Conservation (phyloP, 2,797 vertebrate species). For the Pagetopsis macropterus region DNA sequence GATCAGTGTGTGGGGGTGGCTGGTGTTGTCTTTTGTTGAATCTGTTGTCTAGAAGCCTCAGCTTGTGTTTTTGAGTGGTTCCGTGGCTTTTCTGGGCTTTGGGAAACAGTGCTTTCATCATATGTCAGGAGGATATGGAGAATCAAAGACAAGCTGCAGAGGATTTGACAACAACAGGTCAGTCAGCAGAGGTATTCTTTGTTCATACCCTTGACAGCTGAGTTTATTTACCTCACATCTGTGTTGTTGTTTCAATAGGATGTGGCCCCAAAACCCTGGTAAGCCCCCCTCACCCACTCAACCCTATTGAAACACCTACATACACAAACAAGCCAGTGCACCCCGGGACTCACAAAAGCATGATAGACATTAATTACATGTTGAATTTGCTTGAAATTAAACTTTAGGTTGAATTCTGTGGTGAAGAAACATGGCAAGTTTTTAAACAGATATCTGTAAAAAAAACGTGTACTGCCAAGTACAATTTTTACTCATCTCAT, state of each 20-base stretch:
- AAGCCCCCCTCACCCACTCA: not conserved
- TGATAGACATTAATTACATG: not conserved
- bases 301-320: not conserved
- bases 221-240: not conserved
- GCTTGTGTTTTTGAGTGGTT: constrained; percentile 14
- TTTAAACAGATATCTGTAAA: not conserved
- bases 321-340: not conserved
- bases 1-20: constrained; percentile 16
- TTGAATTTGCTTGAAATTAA: not conserved
- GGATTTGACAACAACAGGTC: constrained; percentile 76
- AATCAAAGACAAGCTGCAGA: constrained; percentile 43
- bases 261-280: not conserved
- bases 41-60: constrained; percentile 15
- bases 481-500: not conserved
- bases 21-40: constrained; percentile 2
- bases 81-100: constrained; percentile 32
- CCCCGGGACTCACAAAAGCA: not conserved
- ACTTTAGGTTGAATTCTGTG: not conserved
- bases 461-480: not conserved
- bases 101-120: constrained; percentile 40
- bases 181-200: constrained; percentile 31
- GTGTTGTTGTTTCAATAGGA: not conserved
- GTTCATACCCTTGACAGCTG: not conserved
- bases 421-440: not conserved
- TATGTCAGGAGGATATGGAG: constrained; percentile 57